These are phyloP conservation scores for Bimastos eiseni DNA, from an alignment of 2,888 invertebrate species.

Conservation along the genomic window DNA sequence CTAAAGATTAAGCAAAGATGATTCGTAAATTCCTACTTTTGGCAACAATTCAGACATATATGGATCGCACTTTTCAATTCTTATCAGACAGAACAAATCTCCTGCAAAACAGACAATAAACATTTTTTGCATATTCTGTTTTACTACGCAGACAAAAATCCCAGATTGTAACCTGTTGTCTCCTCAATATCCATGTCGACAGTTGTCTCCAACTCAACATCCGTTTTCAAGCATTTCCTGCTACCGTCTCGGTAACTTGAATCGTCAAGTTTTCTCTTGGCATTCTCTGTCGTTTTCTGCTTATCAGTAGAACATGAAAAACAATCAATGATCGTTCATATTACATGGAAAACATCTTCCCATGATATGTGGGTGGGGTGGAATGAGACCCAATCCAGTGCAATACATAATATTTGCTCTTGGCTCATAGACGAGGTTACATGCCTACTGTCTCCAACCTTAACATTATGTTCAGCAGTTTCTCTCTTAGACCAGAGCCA, in stretches of 20 bases:
- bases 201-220: background rate
- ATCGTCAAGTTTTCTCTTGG: conserved; percentile 5
- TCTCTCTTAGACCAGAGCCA: background rate
- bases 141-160: no score
- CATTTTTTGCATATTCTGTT: no score
- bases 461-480: background rate
- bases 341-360: background rate
- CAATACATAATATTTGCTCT: background rate
- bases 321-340: background rate
- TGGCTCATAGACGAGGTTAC: background rate
- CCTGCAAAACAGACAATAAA: background rate
- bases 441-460: no score
- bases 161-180: conserved; percentile 13
- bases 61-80: background rate
- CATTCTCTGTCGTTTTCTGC: conserved; percentile 14
- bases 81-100: background rate
- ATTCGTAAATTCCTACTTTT: background rate
- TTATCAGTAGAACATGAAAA: background rate
- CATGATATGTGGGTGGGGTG: background rate
- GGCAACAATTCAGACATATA: background rate
- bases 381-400: background rate
- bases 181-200: conserved; percentile 36
- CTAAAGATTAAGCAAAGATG: background rate
- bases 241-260: background rate
- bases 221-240: conserved; percentile 19